phyloP scores from a whole-genome alignment of 2,888 invertebrate genomes.

The Seira sanloemensis region DNA sequence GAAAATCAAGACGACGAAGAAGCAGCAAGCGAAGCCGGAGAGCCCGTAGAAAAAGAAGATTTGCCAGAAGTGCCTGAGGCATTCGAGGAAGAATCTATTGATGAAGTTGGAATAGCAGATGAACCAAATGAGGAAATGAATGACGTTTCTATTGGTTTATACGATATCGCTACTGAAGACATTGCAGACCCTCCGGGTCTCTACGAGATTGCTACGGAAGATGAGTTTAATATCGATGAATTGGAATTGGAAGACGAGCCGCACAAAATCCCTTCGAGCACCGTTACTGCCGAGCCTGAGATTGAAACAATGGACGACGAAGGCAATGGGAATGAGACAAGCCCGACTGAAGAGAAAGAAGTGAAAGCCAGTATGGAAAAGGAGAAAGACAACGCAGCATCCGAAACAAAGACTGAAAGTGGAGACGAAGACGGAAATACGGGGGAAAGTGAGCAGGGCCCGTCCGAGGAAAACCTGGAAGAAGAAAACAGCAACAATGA shows the following conservation, averaged over 20 bases:
- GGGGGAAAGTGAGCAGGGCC: not conserved
- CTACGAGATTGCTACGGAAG: not conserved
- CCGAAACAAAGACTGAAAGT: not conserved
- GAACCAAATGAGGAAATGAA: not conserved
- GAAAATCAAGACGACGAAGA: not conserved
- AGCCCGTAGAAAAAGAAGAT: not conserved
- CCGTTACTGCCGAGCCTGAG: not conserved
- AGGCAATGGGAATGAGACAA: not conserved
- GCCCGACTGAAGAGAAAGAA: not conserved
- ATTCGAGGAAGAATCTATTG: constrained; percentile 26
- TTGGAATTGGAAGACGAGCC: not conserved
- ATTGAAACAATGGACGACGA: not conserved
- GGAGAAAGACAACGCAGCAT: not conserved
- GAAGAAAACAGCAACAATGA: not conserved
- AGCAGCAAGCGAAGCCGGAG: not conserved
- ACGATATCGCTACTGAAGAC: not conserved
- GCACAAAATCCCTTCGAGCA: too few relatives aligned
- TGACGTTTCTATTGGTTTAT: not conserved
- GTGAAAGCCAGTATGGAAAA: not conserved
- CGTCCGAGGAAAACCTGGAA: not conserved
- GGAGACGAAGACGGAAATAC: not conserved
- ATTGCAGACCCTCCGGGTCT: not conserved
- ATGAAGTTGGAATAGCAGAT: not conserved
- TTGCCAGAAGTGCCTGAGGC: too few relatives aligned
- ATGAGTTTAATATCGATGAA: not conserved